phyloP scores from a whole-genome alignment of 2,113 vertebrate species.

The pig (Sus scrofa) region T2T-Sscrofa CM000818.6:938501-939000 shows the following conservation, averaged over 20 bases:
- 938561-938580: slow-evolving; percentile 80
- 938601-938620: slow-evolving; percentile 60
- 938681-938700: background rate
- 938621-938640: slow-evolving; percentile 30
- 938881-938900: background rate
- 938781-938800: too few species aligned
- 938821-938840: too few species aligned
- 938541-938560: slow-evolving; percentile 84
- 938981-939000: background rate
- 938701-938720: background rate
- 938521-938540: slow-evolving; percentile 76
- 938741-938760: too few species aligned
- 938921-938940: background rate
- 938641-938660: slow-evolving; percentile 28
- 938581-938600: slow-evolving; percentile 81
- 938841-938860: too few species aligned
- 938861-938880: background rate
- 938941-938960: background rate
- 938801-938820: too few species aligned
- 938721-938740: too few species aligned
- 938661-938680: background rate
- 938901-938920: background rate
- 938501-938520: slow-evolving; percentile 86
- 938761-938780: too few species aligned
- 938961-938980: background rate